Conservation (phyloP, 2,888 invertebrate species). For the Acleris emargana region DNA sequence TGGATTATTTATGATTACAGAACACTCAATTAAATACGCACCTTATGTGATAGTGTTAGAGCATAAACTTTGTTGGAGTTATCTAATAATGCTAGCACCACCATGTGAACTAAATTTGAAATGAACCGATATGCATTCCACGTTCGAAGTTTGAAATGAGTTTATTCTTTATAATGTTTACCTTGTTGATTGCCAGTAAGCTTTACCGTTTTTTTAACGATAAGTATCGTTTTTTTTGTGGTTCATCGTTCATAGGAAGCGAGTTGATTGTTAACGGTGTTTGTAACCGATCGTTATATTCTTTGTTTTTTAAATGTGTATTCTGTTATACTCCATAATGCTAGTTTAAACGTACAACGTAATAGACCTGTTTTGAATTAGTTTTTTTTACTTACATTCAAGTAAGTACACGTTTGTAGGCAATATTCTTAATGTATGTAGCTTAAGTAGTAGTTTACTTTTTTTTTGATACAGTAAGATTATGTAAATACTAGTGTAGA, state of each 20-base stretch:
- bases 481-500: too few species aligned
- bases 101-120: conserved; percentile 32
- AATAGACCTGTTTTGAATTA: too few species aligned
- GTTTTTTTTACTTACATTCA: too few species aligned
- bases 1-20: conserved; percentile 18
- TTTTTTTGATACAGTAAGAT: too few species aligned
- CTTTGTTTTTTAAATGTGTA: neutral
- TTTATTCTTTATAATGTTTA: conserved; percentile 40
- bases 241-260: conserved; percentile 16
- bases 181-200: conserved; percentile 44
- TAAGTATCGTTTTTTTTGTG: conserved; percentile 36
- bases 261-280: conserved; percentile 15
- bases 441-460: too few species aligned
- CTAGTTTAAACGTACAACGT: neutral
- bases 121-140: conserved; percentile 40
- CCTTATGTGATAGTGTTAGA: neutral
- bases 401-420: too few species aligned
- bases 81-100: conserved; percentile 12
- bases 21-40: neutral
- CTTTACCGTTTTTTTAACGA: conserved; percentile 42
- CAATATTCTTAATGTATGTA: too few species aligned
- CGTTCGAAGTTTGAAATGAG: conserved; percentile 38
- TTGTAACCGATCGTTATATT: conserved; percentile 14
- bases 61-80: neutral
- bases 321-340: neutral